A percentile compares a stretch with the other conserved stretches of the same genome.
Conservation (phyloP, 2,113 vertebrate species). For the Prinia subflava region DNA sequence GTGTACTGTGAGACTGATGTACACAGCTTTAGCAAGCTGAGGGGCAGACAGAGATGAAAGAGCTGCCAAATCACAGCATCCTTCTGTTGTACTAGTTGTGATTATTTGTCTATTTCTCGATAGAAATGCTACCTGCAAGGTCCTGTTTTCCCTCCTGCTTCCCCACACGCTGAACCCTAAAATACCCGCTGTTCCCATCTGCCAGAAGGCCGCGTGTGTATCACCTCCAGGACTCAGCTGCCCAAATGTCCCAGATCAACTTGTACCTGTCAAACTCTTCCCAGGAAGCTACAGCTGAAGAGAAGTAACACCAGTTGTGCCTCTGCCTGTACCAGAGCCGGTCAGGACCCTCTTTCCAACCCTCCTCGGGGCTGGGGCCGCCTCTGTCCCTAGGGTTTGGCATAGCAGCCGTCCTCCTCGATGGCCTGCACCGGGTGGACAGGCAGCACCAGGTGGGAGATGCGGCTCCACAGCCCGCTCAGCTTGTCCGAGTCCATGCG, state of each 20-base stretch:
- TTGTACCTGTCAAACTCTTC: background rate
- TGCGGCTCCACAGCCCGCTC: slow-evolving; percentile 82
- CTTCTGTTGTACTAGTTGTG: accelerated
- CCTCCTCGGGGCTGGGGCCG: background rate
- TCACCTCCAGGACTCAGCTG: background rate
- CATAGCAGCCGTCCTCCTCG: slow-evolving; percentile 63
- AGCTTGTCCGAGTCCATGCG: slow-evolving; percentile 78
- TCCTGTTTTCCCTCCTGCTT: background rate
- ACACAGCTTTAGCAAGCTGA: background rate
- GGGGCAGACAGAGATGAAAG: background rate
- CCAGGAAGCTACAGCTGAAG: background rate
- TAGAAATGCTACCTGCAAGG: background rate
- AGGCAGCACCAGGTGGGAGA: slow-evolving; percentile 79
- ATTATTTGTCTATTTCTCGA: background rate
- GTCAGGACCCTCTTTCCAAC: background rate
- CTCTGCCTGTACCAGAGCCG: background rate
- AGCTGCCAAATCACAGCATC: background rate
- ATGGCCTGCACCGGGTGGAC: slow-evolving; percentile 66
- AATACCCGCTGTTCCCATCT: background rate
- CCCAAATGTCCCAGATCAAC: background rate
- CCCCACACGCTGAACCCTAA: background rate
- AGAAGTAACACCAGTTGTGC: background rate
- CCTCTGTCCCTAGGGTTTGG: background rate
- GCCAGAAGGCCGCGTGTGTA: background rate
- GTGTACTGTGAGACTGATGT: background rate